phyloP scores from a whole-genome alignment of 1,140 invertebrate genomes.

The Centruroides sculpturatus region DNA sequence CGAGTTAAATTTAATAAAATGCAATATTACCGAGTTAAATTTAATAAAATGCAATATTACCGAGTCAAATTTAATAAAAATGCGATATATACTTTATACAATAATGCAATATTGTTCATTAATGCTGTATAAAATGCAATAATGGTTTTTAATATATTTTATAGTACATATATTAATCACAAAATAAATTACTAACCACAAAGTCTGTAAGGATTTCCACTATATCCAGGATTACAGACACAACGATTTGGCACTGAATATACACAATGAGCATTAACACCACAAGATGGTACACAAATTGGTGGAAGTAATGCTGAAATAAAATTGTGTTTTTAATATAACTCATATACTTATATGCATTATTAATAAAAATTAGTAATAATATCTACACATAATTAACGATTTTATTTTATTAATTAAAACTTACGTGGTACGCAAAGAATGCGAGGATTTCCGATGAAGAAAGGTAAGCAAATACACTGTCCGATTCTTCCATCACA shows the following conservation, averaged over 20 bases:
- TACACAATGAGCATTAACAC: conserved; percentile 68
- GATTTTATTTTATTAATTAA: conserved; percentile 1
- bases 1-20: too few species aligned
- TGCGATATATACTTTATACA: too few species aligned
- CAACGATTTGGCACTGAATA: conserved; percentile 60
- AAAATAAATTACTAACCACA: conserved; percentile 31
- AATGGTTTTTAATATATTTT: too few species aligned
- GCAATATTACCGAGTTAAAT: too few species aligned
- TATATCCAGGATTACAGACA: conserved; percentile 64
- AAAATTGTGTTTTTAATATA: too few species aligned
- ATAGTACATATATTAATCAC: neutral
- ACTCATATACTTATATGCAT: too few species aligned
- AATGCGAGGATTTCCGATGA: conserved; percentile 72
- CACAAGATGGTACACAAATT: conserved; percentile 60
- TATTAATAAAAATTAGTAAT: too few species aligned
- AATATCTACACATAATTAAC: too few species aligned
- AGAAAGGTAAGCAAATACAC: conserved; percentile 71
- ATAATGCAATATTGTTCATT: too few species aligned
- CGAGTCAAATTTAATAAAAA: too few species aligned
- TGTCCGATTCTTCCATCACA: conserved; percentile 63
- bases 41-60: too few species aligned
- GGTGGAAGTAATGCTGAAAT: conserved; percentile 58
- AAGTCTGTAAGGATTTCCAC: conserved; percentile 70
- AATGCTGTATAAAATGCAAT: too few species aligned
- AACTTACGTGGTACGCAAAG: conserved; percentile 86